These are phyloP conservation scores for Proterorhinus semilunaris DNA, from an alignment of 2,113 vertebrate genomes.

Conservation along the genomic window DNA sequence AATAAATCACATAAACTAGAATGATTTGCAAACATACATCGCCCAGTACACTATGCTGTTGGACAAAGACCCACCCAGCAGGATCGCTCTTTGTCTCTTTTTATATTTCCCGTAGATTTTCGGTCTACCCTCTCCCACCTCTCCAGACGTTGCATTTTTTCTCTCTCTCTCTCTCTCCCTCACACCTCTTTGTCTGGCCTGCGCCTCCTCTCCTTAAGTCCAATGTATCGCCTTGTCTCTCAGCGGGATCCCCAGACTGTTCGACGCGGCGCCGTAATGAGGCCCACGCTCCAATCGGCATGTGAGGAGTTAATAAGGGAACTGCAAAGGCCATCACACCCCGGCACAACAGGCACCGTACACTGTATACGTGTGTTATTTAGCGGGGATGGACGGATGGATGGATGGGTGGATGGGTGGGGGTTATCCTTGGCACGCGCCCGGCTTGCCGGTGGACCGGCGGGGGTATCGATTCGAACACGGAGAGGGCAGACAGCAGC, in stretches of 20 bases:
- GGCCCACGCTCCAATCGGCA: conserved; percentile 68
- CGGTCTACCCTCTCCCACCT: conserved; percentile 16
- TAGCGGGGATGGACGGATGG: background rate
- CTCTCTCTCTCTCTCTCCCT: conserved; percentile 34
- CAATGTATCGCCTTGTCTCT: conserved; percentile 41
- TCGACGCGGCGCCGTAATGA: conserved; percentile 70
- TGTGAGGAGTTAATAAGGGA: conserved; percentile 79
- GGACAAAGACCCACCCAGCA: background rate
- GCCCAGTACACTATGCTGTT: background rate
- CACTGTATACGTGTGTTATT: conserved; percentile 40
- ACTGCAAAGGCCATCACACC: conserved; percentile 68
- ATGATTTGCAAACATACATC: too few species aligned
- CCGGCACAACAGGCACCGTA: too few species aligned
- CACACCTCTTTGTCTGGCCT: conserved; percentile 33
- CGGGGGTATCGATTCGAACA: conserved; percentile 71
- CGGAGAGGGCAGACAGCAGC: conserved; percentile 68
- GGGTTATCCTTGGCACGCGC: conserved; percentile 65
- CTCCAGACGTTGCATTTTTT: background rate
- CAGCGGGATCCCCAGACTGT: conserved; percentile 52
- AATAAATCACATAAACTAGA: too few species aligned
- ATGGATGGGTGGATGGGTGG: background rate
- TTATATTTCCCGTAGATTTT: background rate
- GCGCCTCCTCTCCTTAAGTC: conserved; percentile 47
- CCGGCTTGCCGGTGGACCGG: conserved; percentile 57
- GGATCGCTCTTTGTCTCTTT: background rate